Conservation (phyloP, 2,797 vertebrate genomes). For the Neosilurus hyrtlii region DNA sequence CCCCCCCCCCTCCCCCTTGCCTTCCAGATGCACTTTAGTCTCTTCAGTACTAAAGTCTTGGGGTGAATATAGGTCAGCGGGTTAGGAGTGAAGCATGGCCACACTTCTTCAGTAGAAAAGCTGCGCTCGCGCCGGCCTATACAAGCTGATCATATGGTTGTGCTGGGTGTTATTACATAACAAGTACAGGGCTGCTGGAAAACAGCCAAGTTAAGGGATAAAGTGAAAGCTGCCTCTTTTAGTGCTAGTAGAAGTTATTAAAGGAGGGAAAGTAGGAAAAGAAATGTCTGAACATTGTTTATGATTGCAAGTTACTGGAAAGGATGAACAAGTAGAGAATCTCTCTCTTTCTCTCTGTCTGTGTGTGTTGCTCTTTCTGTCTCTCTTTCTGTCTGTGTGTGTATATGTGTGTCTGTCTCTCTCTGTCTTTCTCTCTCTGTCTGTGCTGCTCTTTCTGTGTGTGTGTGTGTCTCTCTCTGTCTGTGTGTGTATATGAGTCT, state of each 20-base stretch:
- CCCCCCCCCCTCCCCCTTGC: constrained; percentile 56
- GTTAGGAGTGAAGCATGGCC: constrained; percentile 77
- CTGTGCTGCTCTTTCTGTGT: constrained; percentile 50
- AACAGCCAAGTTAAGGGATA: constrained; percentile 66
- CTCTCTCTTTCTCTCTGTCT: constrained; percentile 52
- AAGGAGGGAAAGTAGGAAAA: neutral
- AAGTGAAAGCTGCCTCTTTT: constrained; percentile 48
- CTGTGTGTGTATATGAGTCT: constrained; percentile 67
- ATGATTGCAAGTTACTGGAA: constrained; percentile 7
- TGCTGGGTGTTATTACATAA: constrained; percentile 75
- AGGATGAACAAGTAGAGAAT: constrained; percentile 35
- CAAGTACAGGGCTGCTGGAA: constrained; percentile 51
- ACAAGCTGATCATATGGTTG: constrained; percentile 67
- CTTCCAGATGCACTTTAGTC: constrained; percentile 76
- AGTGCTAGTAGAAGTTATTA: neutral
- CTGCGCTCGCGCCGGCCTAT: constrained; percentile 60
- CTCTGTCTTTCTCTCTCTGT: constrained; percentile 56
- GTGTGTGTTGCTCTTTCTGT: constrained; percentile 69
- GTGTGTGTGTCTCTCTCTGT: constrained; percentile 67
- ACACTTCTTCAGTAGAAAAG: constrained; percentile 60
- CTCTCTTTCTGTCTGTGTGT: constrained; percentile 71
- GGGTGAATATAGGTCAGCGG: constrained; percentile 78
- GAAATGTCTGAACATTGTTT: constrained; percentile 5
- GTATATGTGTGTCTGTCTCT: constrained; percentile 24
- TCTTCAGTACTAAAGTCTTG: constrained; percentile 65